Conservation (phyloP, 2,113 vertebrate genomes). For the Syrmaticus mikado region DNA sequence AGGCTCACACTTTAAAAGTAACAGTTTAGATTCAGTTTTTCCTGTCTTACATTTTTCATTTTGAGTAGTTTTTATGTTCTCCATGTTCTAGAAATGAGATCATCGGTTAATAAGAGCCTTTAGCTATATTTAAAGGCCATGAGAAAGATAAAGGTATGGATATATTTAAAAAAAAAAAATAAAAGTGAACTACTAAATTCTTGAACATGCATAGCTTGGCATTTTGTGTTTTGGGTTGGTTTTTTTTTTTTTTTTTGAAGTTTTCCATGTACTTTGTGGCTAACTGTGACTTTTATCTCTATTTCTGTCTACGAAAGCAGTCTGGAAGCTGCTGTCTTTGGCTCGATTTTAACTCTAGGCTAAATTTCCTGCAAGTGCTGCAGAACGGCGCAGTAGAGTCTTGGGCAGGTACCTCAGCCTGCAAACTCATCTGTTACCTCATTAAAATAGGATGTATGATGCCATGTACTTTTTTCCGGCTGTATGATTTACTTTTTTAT, state of each 20-base stretch:
- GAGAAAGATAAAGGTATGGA: background rate
- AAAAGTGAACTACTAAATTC: background rate
- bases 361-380: background rate
- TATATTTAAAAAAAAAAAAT: background rate
- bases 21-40: background rate
- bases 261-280: background rate
- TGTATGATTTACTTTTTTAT: background rate
- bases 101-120: background rate
- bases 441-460: background rate
- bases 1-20: background rate
- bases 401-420: background rate
- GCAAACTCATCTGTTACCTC: background rate
- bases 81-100: background rate
- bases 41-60: fast-evolving
- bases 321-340: background rate
- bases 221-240: background rate
- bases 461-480: fast-evolving
- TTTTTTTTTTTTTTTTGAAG: background rate
- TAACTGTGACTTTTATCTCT: background rate
- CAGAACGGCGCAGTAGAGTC: background rate
- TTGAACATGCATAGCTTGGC: background rate
- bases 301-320: background rate
- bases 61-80: background rate
- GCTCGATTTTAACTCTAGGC: background rate
- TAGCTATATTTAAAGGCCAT: background rate